These are phyloP conservation scores for Camponotus floridanus DNA, from an alignment of 1,140 invertebrate species.

Conservation along the genomic window DNA sequence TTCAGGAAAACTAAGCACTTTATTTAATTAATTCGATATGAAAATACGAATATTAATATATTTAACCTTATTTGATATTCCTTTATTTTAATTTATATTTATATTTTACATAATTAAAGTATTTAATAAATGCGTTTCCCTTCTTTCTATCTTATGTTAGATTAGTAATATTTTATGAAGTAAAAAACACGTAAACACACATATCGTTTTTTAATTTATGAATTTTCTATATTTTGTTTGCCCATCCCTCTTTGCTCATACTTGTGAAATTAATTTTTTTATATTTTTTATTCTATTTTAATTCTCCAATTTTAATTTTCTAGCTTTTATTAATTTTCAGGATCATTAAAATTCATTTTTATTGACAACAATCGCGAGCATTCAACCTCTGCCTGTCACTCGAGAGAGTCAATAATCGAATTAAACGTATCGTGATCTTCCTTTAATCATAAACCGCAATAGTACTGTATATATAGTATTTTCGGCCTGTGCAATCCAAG, in stretches of 20 bases:
- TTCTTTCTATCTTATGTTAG: no score
- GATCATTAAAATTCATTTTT: neutral
- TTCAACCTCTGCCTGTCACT: neutral
- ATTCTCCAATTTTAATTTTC: neutral
- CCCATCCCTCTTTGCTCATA: no score
- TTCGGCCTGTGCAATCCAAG: conserved; percentile 38
- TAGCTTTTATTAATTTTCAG: no score
- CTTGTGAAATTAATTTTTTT: neutral
- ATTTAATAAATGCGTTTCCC: neutral
- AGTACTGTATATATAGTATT: conserved; percentile 37
- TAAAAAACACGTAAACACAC: neutral
- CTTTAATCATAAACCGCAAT: conserved; percentile 28
- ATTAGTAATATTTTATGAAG: neutral
- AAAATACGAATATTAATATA: neutral
- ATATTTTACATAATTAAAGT: conserved; percentile 1
- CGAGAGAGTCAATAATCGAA: neutral
- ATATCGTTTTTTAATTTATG: neutral
- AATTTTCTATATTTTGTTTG: conserved; percentile 7
- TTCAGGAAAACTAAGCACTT: neutral
- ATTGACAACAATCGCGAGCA: neutral
- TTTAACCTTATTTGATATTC: conserved; percentile 1
- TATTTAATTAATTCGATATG: conserved; percentile 38
- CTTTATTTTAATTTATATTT: neutral
- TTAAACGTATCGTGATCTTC: conserved; percentile 27
- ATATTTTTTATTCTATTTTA: neutral